Evolutionary conservation across 2,888 invertebrate genomes (phyloP).

Genomic region (Leptopterna dolabrata): DNA sequence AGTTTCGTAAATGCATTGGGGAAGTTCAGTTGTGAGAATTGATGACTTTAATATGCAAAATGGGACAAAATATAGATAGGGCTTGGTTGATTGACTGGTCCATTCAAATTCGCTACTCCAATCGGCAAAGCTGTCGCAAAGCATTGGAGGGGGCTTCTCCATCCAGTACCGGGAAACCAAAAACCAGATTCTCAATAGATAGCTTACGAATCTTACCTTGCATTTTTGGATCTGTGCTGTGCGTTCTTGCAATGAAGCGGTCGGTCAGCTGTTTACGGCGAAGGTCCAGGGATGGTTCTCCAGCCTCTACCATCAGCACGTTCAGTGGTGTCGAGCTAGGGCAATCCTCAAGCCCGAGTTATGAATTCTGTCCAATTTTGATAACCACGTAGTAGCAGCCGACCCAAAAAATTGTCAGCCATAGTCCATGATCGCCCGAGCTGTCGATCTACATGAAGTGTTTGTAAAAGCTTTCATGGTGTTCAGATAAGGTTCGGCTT

Average conservation of each 20-base stretch:
- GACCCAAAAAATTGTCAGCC: conserved; percentile 1
- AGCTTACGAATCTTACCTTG: neutral
- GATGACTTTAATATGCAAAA: neutral
- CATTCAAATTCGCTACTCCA: neutral
- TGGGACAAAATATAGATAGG: neutral
- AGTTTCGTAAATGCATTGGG: neutral
- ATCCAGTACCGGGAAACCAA: neutral
- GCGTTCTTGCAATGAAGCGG: neutral
- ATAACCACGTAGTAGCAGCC: neutral
- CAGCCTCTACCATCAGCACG: neutral
- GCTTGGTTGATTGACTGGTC: neutral
- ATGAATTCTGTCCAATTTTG: neutral
- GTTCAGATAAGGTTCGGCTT: conserved; percentile 6
- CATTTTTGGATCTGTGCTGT: neutral
- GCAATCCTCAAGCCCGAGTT: neutral
- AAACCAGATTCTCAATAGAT: neutral
- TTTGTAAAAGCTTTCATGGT: conserved; percentile 12
- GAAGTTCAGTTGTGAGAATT: neutral
- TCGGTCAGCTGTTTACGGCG: neutral
- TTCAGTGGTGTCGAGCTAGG: neutral
- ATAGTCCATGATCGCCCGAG: neutral
- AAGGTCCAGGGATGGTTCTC: neutral
- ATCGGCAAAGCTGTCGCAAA: neutral
- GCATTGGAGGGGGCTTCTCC: neutral
- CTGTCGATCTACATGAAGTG: neutral